These are phyloP conservation scores for Hemicentrotus pulcherrimus DNA, from an alignment of 35 echinoderm and acorn worm genomes.

Conservation along the genomic window DNA sequence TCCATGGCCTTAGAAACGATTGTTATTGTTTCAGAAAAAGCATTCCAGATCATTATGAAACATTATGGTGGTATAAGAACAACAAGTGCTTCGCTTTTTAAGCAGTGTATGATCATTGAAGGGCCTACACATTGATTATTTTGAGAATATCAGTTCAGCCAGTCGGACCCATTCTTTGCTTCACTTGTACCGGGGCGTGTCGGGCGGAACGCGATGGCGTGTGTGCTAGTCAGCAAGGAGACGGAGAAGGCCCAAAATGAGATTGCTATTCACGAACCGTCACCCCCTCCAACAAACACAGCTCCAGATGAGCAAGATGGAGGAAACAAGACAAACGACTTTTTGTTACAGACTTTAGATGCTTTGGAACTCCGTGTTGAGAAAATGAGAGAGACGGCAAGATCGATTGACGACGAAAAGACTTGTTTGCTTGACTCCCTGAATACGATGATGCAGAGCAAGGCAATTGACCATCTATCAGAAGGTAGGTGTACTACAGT, in stretches of 20 bases:
- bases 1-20: too few relatives aligned
- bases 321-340: constrained; percentile 34
- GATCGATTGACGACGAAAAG: constrained; percentile 61
- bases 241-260: background rate
- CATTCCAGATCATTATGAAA: too few relatives aligned
- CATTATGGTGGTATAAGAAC: too few relatives aligned
- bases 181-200: background rate
- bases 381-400: constrained; percentile 73
- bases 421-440: constrained; percentile 60
- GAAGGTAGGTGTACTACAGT: constrained; percentile 59
- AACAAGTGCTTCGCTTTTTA: too few relatives aligned
- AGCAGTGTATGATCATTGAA: too few relatives aligned
- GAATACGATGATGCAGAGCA: constrained; percentile 67
- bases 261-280: background rate
- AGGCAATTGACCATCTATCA: constrained; percentile 57
- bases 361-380: constrained; percentile 75
- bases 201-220: background rate
- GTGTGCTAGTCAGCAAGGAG: background rate
- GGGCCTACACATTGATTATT: too few relatives aligned
- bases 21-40: too few relatives aligned
- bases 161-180: too few relatives aligned
- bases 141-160: too few relatives aligned
- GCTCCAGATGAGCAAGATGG: background rate
- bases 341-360: constrained; percentile 69
- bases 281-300: background rate